These are phyloP conservation scores for Dendrocincla tyrannina DNA, from an alignment of 2,797 vertebrate genomes.

Conservation along the genomic window DNA sequence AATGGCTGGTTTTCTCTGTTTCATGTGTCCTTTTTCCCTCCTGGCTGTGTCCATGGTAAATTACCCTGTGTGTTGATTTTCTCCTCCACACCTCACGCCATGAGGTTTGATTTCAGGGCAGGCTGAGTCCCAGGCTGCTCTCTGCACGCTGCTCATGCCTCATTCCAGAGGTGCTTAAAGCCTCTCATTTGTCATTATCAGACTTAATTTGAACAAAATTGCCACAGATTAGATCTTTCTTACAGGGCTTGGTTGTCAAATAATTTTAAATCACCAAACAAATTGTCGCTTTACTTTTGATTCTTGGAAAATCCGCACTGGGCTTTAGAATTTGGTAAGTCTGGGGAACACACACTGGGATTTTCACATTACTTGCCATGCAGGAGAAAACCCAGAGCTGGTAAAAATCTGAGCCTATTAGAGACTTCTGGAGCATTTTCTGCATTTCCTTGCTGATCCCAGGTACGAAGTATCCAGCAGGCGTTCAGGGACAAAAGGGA, in stretches of 20 bases:
- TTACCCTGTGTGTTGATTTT: not conserved
- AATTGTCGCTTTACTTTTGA: not conserved
- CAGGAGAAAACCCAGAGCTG: not conserved
- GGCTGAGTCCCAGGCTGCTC: not conserved
- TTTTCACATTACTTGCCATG: not conserved
- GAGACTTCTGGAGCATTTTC: not conserved
- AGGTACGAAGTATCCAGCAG: not conserved
- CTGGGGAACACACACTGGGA: not conserved
- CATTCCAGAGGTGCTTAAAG: not conserved
- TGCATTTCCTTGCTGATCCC: not conserved
- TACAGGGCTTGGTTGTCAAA: not conserved
- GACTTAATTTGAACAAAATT: not conserved
- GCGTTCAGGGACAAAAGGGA: not conserved
- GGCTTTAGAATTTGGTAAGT: not conserved
- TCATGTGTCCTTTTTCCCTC: not conserved
- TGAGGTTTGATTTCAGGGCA: rapidly evolving
- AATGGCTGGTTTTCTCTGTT: not conserved
- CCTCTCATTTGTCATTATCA: not conserved
- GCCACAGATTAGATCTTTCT: not conserved
- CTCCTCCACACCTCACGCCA: rapidly evolving
- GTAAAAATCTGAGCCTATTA: not conserved
- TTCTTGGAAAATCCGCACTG: not conserved
- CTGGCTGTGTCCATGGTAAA: not conserved
- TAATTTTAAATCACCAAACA: not conserved
- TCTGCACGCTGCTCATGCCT: rapidly evolving